Evolutionary conservation across 2,113 vertebrate species (phyloP).

Genomic region (Eira barbara): DNA sequence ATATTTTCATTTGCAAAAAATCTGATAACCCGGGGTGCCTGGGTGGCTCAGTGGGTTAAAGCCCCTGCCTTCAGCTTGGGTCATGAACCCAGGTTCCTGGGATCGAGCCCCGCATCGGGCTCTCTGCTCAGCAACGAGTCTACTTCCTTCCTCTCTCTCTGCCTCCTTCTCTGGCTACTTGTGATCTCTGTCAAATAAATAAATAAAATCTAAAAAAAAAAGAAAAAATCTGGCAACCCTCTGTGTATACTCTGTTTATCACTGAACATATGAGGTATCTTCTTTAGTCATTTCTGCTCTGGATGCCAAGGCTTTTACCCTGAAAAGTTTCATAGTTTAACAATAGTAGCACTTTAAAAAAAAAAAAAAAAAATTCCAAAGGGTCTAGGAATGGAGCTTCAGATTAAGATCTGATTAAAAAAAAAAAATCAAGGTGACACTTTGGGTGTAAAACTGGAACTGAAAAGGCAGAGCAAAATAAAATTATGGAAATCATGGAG

Average conservation of each 20-base stretch:
- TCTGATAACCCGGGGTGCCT: background rate
- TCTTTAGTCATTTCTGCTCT: background rate
- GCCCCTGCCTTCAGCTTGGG: no score
- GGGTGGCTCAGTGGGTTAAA: no score
- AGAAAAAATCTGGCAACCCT: background rate
- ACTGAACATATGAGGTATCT: accelerated
- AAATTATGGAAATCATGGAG: background rate
- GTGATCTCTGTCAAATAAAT: no score
- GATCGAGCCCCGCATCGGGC: no score
- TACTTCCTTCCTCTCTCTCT: no score
- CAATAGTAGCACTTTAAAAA: background rate
- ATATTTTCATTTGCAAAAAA: background rate
- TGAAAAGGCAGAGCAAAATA: background rate
- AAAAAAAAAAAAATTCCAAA: background rate
- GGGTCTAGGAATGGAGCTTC: background rate
- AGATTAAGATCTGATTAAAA: background rate
- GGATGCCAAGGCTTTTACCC: background rate
- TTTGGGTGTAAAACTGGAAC: background rate
- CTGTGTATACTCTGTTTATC: background rate
- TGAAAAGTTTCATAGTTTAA: background rate
- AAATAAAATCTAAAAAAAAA: background rate
- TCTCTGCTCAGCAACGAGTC: no score
- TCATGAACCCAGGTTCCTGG: no score
- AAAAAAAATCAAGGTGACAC: background rate
- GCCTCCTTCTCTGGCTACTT: no score